Evolutionary conservation across 2,113 vertebrate genomes (phyloP), one percentile per base, ranked within the genome.

Genomic region (Limnothrissa miodon): DNA sequence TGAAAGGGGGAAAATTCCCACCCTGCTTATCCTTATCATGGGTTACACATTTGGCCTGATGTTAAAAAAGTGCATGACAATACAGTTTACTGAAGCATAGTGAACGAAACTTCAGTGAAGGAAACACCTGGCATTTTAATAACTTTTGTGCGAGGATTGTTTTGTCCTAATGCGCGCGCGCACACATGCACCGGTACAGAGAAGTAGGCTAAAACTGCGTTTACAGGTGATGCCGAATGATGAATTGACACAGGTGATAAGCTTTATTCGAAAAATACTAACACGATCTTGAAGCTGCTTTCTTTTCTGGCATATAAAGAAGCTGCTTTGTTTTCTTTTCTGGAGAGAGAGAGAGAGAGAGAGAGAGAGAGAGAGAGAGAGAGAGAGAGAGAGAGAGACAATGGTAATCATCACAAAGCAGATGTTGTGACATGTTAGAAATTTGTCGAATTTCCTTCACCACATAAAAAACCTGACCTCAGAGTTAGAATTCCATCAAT

Each of bases 401-500:
- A 74, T 66, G 25, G 13, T 15, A 39, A 74, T 74, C 10, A 74
- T 39, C 13, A 74, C n/a, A 25, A 36, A 36, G 33, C 25, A 11
- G 10, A 74, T 74, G 66, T 74, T 74, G 66, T 36, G 66, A 74
- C 66, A 74, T 74, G 66, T 11, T 74, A 36, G 2, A 13, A 36
- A 36, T 74, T 74, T 36, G 25, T 74, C 33, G 66, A 29, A 74
- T 74, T 74, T 74, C 33, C 66, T 74, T 74, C 29, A 17, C 66
- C 66, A 36, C 78, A 46, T 81, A 59, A 42, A 25, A 21, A 21
- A 46, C 8, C 51, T 79, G 80, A 82, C 48, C 80, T 85, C 74
- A 79, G 44, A 85, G 19, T 29, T 79, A 25, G 59, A 79, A 85
- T 45, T 79, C 82, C 82, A 51, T 45, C 82, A 62, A 56, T 81